Evolutionary conservation across 2,113 vertebrate genomes (phyloP), one percentile per base, ranked within the genome.

Genomic region (Tretioscincus oriximinensis): DNA sequence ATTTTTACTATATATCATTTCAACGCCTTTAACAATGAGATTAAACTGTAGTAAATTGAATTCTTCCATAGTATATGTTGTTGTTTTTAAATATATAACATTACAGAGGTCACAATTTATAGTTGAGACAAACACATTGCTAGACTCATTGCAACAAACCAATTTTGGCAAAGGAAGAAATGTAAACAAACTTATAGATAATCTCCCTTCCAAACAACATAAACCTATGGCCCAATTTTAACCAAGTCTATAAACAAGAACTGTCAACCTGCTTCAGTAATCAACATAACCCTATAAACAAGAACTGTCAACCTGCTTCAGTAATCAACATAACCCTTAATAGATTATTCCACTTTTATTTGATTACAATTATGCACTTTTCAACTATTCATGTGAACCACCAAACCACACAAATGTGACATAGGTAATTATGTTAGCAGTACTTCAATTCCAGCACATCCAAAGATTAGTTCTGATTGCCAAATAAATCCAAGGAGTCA

Each of bases 401-500:
- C 21, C 35, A 64, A 49, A 9, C 3, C n/a, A 28, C n/a, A 65
- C 14, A 73, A 20, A 3, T 9, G 28, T 20, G 51, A 73, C 14
- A 20, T 74, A 81, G 5, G 3, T 41, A 2, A 41, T 21, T 63
- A 41, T 22, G 2, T 12, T 35, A 47, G 21, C 9, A 35, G 26
- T 12, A 28, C 24, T 11, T 35, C 47, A 20, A n/a, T 22, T 9
- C 28, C 28, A 81, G 28, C 45, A 73, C 16, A 9, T 35, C 35
- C 35, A 28, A 69, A 70, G 8, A 14, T 35, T 21, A 78, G 51
- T 31, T 35, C 7, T 12, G 60, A 21, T 72, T 79, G 12, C n/a
- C 18, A 73, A 63, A 73, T 69, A 47, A 83, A 80, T 12, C 41
- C 31, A 3, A 84, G 68, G 75, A n/a, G 68, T n/a, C 29, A 35